Evolutionary conservation across 2,797 vertebrate genomes (phyloP), one percentile per base, ranked within the genome.

Genomic region (Prunella strophiata): DNA sequence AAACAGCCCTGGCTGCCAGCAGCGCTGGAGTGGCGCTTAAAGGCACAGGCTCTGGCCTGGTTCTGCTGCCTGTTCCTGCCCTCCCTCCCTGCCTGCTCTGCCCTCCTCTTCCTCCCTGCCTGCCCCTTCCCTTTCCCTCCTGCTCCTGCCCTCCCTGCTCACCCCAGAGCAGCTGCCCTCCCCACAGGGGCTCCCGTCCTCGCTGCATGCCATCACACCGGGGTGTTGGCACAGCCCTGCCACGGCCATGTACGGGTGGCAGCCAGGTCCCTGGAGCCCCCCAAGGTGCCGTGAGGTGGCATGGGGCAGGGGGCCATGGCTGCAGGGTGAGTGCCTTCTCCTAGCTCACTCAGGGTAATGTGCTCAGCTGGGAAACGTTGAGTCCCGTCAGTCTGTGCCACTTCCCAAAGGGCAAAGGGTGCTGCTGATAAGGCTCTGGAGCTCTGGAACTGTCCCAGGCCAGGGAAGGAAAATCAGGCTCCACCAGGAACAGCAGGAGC

Each of bases 1-100:
- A 95, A 95, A 95, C 94, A 94, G 91, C 62, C 66, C 62, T 4
- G 67, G 78, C 94, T 94, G 94, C 96, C 94, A 96, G 96, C 82
- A 85, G 81, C 9, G 2, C 54, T 86, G 65, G 83, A 86, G 36
- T 58, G 3, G 61, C 0, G 13, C 86, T 96, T 95, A 95, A 95
- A 95, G 95, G 95, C 91, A 1, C 94, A 94, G 94, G 70, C 91
- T 90, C 72, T 38, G 91, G 83, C 63, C 85, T 85, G 7, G 23
- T 71, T 84, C 48, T 2, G 18, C 76, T 77, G 81, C 85, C 50
- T 67, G 54, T 3, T 80, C 42, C 72, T 83, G 43, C 65, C 65
- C 47, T 74, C 30, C 34, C 61, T 88, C 25, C 61, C n/a, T 18
- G 40, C 50, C 58, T 42, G 18, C 13, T 50, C 68, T 20, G 38